A percentile compares a stretch with the other conserved stretches of the same genome.
Conservation (phyloP, 2,113 vertebrate species). For the Cyrtonyx montezumae region DNA sequence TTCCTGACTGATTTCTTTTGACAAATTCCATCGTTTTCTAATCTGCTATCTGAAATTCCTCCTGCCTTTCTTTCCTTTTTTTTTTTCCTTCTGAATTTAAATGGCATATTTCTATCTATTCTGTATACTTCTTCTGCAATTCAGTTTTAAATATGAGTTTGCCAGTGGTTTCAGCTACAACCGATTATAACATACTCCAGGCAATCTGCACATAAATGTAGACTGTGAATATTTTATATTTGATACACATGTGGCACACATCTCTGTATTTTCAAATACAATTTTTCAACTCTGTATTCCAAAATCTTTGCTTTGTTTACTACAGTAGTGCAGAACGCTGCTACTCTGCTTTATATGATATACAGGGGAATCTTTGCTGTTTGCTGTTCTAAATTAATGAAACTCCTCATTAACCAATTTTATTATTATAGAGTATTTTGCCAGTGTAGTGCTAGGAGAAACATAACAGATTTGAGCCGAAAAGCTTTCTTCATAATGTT, state of each 20-base stretch:
- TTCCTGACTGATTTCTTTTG: not conserved
- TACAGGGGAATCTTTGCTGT: slow-evolving; percentile 28
- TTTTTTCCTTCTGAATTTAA: not conserved
- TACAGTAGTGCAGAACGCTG: not conserved
- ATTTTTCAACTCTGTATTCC: slow-evolving; percentile 22
- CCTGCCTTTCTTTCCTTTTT: not conserved
- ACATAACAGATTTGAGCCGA: slow-evolving; percentile 56
- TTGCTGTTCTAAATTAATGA: slow-evolving; percentile 44
- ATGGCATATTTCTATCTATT: not conserved
- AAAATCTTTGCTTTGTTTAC: slow-evolving; percentile 27
- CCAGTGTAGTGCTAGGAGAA: slow-evolving; percentile 30
- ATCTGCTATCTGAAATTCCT: not conserved
- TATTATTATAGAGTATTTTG: slow-evolving; percentile 55
- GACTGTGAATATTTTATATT: not conserved
- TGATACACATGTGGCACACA: not conserved
- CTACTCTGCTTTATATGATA: slow-evolving; percentile 22
- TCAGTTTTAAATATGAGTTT: not conserved
- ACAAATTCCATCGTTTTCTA: not conserved
- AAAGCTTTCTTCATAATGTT: slow-evolving; percentile 65
- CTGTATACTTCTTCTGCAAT: not conserved
- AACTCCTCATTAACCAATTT: slow-evolving; percentile 71
- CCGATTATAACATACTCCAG: not conserved
- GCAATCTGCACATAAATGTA: not conserved
- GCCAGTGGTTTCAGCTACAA: not conserved
- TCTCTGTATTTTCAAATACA: not conserved